Evolutionary conservation across 2,888 invertebrate genomes (phyloP).

Genomic region (Aplocera efformata): DNA sequence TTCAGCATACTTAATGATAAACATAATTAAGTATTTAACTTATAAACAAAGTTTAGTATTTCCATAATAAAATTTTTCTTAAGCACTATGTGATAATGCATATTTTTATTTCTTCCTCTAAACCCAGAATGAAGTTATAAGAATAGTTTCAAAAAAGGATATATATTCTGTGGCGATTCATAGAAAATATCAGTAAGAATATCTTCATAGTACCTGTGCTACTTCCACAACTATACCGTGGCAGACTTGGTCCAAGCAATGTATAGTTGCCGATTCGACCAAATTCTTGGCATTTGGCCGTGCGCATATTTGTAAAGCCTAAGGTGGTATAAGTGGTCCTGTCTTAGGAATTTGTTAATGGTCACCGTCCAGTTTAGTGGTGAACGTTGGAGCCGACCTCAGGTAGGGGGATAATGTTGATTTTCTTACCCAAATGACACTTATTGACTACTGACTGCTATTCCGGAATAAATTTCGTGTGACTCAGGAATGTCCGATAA

Average conservation of each 20-base stretch:
- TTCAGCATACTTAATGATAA: no score
- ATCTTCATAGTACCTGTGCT: neutral
- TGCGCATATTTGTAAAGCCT: conserved; percentile 52
- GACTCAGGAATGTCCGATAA: no score
- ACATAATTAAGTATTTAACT: no score
- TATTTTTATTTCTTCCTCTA: no score
- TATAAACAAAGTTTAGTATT: no score
- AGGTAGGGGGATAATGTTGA: conserved; percentile 18
- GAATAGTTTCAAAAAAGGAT: no score
- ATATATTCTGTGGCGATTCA: no score
- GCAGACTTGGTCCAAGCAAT: conserved; percentile 24
- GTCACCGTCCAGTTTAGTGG: conserved; percentile 28
- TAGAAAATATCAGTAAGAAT: no score
- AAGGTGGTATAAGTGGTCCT: conserved; percentile 23
- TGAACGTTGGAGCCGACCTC: conserved; percentile 26
- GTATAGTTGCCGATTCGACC: conserved; percentile 60
- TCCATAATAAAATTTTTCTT: no score
- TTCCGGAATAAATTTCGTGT: conserved; percentile 5
- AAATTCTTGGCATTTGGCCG: conserved; percentile 65
- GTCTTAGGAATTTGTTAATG: conserved; percentile 39
- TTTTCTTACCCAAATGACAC: conserved; percentile 23
- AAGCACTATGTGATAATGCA: no score
- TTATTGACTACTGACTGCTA: conserved; percentile 15
- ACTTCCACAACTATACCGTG: no score
- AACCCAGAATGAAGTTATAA: no score